Base-by-base conservation (phyloP, 2,888 invertebrate genomes). In the Bombylius major region DNA sequence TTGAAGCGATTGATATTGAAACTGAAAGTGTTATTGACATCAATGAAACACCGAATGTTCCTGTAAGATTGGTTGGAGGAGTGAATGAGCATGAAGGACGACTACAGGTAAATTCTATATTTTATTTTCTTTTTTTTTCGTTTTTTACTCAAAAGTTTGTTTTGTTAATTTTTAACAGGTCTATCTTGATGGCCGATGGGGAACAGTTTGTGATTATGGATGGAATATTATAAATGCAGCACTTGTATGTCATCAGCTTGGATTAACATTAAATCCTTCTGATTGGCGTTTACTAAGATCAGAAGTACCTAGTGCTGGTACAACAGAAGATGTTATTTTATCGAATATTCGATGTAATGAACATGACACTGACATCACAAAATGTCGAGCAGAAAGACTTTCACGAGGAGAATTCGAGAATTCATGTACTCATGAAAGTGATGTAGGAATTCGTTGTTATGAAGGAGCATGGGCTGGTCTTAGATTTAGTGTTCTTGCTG, bases 131-230 rank as follows among this genome's bases (percentile, higher is more conserved):
- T 23, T 23, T 23, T 23, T 23, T 23, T 23, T 23, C 1, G 23
- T 23, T 23, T 23, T 23, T 23, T 23, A 23, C 23, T 23, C 11
- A 11, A 11, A 42, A 42, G 5, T 42, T 11, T 11, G 11, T 11
- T 11, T 42, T 36, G 36, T 42, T 11, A 11, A 42, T 42, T 7
- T 6, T 42, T 23, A 3, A 36, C 90, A 92, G 77, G 82, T 97
- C 0, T 82, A 84, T 65, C 77, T 96, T 9, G 83, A 88, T 58
- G 87, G 86, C 1, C 83, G 85, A 69, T 98, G 98, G 98, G 98
- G 98, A 44, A 97, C 97, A 0, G 91, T 99, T 1, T 99, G 99
- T 70, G 91, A 91, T 73, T 92, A 98, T 69, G 90, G 89, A 50
- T 99, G 98, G 96, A 94, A 87, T 49, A 85, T 91, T 31, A 78